Conservation (phyloP, 1,140 invertebrate genomes). For the Atta texana region DNA sequence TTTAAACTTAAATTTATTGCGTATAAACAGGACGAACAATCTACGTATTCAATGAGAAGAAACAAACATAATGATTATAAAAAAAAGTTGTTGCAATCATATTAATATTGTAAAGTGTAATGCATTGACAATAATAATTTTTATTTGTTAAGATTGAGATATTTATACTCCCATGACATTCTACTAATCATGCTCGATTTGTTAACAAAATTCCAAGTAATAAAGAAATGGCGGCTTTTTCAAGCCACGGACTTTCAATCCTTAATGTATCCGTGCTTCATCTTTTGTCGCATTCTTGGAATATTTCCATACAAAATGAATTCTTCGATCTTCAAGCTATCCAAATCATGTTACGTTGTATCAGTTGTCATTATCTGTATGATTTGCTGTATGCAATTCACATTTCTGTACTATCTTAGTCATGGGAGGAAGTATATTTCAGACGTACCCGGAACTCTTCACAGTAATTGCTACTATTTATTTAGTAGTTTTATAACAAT, state of each 20-base stretch:
- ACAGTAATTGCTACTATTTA: conserved; percentile 67
- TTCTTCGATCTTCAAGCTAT: conserved; percentile 35
- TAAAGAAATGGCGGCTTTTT: conserved; percentile 63
- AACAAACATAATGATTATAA: background rate
- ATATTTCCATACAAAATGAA: conserved; percentile 68
- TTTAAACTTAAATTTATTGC: background rate
- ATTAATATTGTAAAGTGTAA: background rate
- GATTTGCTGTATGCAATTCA: conserved; percentile 10
- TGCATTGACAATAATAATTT: background rate
- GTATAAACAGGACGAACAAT: background rate
- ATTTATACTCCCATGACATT: background rate
- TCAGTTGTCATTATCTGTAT: conserved; percentile 55
- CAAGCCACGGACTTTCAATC: conserved; percentile 46
- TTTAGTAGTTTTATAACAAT: conserved; percentile 45
- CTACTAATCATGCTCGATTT: background rate
- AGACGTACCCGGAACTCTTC: conserved; percentile 63
- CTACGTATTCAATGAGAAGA: background rate
- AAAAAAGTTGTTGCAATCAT: background rate
- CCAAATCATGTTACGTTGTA: conserved; percentile 25
- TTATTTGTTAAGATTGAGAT: background rate
- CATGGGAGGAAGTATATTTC: conserved; percentile 10
- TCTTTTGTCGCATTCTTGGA: conserved; percentile 67
- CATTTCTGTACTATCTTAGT: conserved; percentile 45
- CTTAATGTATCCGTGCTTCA: conserved; percentile 65
- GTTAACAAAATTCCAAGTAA: background rate